phyloP scores from a whole-genome alignment of 2,888 invertebrate genomes.

The Icerya purchasi region DNA sequence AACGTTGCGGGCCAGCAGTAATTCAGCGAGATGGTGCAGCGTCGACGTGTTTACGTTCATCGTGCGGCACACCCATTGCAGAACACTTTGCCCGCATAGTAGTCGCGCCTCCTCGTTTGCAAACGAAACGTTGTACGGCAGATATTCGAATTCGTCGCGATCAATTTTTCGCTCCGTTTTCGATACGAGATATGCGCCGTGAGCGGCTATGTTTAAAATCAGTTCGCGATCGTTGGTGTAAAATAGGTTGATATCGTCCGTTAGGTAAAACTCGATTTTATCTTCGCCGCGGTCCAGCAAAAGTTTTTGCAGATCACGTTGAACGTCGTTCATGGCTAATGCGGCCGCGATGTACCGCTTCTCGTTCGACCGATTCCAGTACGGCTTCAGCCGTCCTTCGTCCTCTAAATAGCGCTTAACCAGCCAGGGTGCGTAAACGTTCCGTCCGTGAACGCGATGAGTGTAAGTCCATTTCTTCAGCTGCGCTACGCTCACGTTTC shows the following conservation, averaged over 20 bases:
- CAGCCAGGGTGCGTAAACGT: not conserved
- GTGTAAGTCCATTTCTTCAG: not conserved
- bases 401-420: not conserved
- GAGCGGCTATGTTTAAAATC: not conserved
- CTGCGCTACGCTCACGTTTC: not conserved
- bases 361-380: not conserved
- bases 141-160: no score
- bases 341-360: not conserved
- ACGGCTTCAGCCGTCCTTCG: not conserved
- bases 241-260: not conserved
- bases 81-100: not conserved
- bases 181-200: not conserved
- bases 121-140: not conserved
- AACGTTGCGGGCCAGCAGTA: not conserved
- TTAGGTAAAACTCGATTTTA: not conserved
- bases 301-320: not conserved
- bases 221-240: not conserved
- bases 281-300: not conserved
- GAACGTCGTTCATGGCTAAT: not conserved
- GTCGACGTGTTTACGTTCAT: not conserved
- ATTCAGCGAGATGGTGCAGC: not conserved
- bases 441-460: not conserved
- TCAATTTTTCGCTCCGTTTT: no score
- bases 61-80: not conserved
- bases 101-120: not conserved